Base-by-base conservation (phyloP, 2,888 invertebrate species). In the Pelosia muscerda region DNA sequence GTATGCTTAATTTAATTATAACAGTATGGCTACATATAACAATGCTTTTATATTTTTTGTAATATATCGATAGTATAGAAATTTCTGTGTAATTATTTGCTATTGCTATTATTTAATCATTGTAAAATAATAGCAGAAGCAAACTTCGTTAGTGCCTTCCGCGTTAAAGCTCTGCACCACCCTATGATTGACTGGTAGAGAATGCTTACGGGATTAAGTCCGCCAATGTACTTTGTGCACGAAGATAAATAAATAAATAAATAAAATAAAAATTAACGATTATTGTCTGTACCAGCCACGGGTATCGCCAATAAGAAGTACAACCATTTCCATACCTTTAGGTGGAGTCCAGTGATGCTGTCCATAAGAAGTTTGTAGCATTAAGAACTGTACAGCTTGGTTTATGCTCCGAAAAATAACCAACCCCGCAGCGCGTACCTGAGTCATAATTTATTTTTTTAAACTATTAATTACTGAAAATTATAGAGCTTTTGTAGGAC, bases 281-380 rank as follows among this genome's bases (percentile, higher is more conserved):
- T n/a, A n/a, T n/a, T n/a, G n/a, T n/a, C n/a, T n/a, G n/a, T n/a
- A n/a, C n/a, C n/a, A n/a, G n/a, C n/a, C n/a, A n/a, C n/a, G n/a
- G n/a, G 15, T 23, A 54, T 4, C 11, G 23, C 2, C 9, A 23
- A 42, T 49, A 26, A 26, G 26, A 26, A 4, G 4, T 2, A 22
- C 19, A 25, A 13, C 15, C 23, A 26, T 8, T 25, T 23, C 25
- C 15, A 31, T 92, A 95, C 98, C 99, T 97, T 99, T 99, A 34
- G 99, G 99, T 1, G 99, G 98, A 56, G 98, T 98, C 99, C 99
- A 99, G 86, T 99, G 99, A 88, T 97, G 96, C 78, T 96, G 92
- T 0, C 97, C 98, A 86, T 99, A 98, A 0, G 98, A 98, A 19
- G 98, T 97, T 94, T 98, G 97, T 79, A 99, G 90, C 73, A 98